Conservation (phyloP, 2,113 vertebrate species). For the Zeus faber region DNA sequence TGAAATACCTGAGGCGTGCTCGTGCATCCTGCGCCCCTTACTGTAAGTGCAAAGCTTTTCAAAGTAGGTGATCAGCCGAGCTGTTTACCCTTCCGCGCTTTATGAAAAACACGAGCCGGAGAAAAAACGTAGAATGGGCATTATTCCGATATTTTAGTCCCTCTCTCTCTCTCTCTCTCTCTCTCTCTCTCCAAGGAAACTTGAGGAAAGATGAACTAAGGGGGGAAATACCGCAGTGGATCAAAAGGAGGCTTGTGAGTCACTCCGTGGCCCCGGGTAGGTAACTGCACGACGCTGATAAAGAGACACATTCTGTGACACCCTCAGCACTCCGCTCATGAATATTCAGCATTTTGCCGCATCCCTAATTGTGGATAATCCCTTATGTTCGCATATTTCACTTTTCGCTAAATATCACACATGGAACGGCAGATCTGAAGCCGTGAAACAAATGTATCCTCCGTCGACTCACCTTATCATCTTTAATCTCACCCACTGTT, state of each 20-base stretch:
- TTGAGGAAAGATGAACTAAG: slow-evolving; percentile 12
- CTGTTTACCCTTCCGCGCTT: slow-evolving; percentile 1
- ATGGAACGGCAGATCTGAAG: slow-evolving; percentile 21
- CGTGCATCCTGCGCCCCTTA: too few relatives aligned
- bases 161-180: too few relatives aligned
- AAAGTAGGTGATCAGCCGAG: too few relatives aligned
- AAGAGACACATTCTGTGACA: slow-evolving; percentile 31
- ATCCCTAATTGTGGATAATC: slow-evolving; percentile 56
- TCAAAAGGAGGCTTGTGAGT: slow-evolving; percentile 30
- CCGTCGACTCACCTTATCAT: slow-evolving; percentile 28
- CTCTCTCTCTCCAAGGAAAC: too few relatives aligned
- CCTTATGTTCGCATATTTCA: slow-evolving; percentile 33
- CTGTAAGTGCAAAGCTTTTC: too few relatives aligned
- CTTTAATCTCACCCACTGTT: slow-evolving; percentile 41
- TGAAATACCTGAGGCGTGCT: not conserved
- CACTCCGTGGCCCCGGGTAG: slow-evolving; percentile 31
- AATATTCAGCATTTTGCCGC: slow-evolving; percentile 53
- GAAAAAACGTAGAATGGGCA: too few relatives aligned
- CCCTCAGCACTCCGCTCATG: slow-evolving; percentile 28
- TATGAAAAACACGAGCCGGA: too few relatives aligned
- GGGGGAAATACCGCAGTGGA: slow-evolving; percentile 23
- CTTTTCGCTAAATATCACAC: slow-evolving; percentile 44
- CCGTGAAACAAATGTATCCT: slow-evolving; percentile 31
- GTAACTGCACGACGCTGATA: slow-evolving; percentile 43
- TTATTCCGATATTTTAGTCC: too few relatives aligned